Evolutionary conservation across 2,888 invertebrate genomes (phyloP).

Genomic region (Gastrophysa polygoni): DNA sequence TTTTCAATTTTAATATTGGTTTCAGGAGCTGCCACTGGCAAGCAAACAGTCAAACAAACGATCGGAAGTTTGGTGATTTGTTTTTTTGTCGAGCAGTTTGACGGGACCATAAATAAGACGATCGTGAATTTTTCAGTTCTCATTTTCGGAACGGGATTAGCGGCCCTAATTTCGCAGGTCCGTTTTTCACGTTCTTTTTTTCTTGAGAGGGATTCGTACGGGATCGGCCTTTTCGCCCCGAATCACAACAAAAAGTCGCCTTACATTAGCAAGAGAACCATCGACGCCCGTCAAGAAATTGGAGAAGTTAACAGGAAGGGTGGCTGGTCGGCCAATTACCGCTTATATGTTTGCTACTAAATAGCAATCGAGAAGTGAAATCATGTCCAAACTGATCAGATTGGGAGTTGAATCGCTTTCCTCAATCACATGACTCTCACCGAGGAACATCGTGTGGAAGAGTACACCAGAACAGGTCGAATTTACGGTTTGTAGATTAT

Average conservation of each 20-base stretch:
- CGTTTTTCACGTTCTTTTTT: not conserved
- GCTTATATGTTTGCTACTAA: too few relatives aligned
- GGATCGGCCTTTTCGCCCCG: not conserved
- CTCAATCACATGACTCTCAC: too few relatives aligned
- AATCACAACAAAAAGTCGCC: not conserved
- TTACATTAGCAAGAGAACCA: not conserved
- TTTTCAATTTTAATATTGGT: too few relatives aligned
- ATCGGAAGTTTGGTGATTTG: not conserved
- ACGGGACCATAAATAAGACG: conserved; percentile 27
- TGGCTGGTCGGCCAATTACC: too few relatives aligned
- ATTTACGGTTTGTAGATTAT: too few relatives aligned
- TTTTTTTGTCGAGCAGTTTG: conserved; percentile 25
- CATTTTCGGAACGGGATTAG: conserved; percentile 26
- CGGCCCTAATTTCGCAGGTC: conserved; percentile 23
- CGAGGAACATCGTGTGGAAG: too few relatives aligned
- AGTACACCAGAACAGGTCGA: too few relatives aligned
- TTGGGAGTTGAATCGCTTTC: too few relatives aligned
- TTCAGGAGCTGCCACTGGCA: not conserved
- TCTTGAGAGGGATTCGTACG: not conserved
- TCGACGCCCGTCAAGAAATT: not conserved
- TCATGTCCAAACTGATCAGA: too few relatives aligned
- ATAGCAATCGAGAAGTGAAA: too few relatives aligned
- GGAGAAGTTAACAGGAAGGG: too few relatives aligned
- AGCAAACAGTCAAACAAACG: conserved; percentile 8
- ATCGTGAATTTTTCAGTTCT: conserved; percentile 30